Evolutionary conservation across 2,888 invertebrate genomes (phyloP), one percentile per base, ranked within the genome.

Genomic region (Drosophila setosimentum): DNA sequence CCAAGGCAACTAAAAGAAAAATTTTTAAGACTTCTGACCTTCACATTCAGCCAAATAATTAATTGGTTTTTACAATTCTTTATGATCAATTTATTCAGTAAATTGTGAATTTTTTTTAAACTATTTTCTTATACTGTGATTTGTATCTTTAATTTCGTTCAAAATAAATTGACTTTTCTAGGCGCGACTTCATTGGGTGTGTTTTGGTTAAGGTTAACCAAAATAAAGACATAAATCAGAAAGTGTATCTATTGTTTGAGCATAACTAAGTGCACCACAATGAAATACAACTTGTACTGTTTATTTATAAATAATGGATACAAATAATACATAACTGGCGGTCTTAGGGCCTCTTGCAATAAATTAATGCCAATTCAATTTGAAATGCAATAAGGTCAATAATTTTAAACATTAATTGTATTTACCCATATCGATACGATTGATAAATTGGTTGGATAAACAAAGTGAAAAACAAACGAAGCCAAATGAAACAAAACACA

Each of bases 351-450:
- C 49, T 35, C 16, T 49, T 49, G 33, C 21, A 33, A 66, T 65
- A 73, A 76, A 70, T 73, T 30, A 45, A 45, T 61, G 80, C 29
- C 55, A 68, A 69, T 57, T 37, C 61, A 32, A 69, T 63, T 69
- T 65, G 37, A 80, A 73, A 58, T 66, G 61, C 65, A 77, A 68
- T 68, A 73, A 80, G 80, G 70, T 80, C 79, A 79, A 68, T 70
- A 63, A 70, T 61, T 67, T 51, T 18, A 60, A 73, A 59, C 13
- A 40, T 6, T 13, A 24, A 45, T 8, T 45, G 45, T 16, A 16
- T n/a, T 37, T 32, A n/a, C 35, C 40, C 54, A 69, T 27, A 35
- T 35, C 16, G 33, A 63, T 8, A 13, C 53, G 59, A 35, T 55
- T 71, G 32, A 64, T 45, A 45, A 45, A 45, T 45, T 65, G 65